Percentiles rank a stretch among this genome's conserved stretches.
phyloP scores from a whole-genome alignment of 1,140 invertebrate genomes.

The Drosophila novamexicana region DNA sequence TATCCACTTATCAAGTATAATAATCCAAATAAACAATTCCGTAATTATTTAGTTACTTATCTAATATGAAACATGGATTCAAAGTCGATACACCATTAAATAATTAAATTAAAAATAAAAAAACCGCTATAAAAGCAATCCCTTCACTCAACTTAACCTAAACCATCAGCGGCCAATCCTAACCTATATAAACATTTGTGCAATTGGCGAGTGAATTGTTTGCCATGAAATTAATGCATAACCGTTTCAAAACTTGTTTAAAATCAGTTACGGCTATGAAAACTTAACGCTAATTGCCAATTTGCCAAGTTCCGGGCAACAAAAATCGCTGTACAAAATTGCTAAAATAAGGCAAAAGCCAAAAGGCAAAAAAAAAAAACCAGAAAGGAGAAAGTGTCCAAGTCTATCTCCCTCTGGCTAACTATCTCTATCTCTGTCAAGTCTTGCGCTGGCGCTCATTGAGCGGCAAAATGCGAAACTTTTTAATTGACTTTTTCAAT shows the following conservation, averaged over 20 bases:
- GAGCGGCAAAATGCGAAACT: conserved; percentile 73
- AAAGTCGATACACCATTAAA: too few relatives aligned
- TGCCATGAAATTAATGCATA: conserved; percentile 4
- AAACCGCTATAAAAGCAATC: too few relatives aligned
- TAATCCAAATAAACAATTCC: too few relatives aligned
- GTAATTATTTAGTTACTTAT: too few relatives aligned
- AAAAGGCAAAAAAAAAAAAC: not conserved
- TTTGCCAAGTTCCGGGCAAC: conserved; percentile 25
- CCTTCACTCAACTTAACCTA: too few relatives aligned
- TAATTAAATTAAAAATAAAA: too few relatives aligned
- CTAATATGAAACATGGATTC: too few relatives aligned
- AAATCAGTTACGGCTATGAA: conserved; percentile 17
- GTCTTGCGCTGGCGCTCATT: conserved; percentile 47
- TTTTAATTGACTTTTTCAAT: conserved; percentile 83
- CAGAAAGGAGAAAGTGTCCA: not conserved
- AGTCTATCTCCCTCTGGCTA: conserved; percentile 3
- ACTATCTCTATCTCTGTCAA: conserved; percentile 13
- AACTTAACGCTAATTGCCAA: conserved; percentile 56
- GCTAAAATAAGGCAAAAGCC: not conserved
- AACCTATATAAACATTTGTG: too few relatives aligned
- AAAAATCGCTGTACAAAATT: conserved; percentile 7
- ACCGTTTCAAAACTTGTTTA: conserved; percentile 10
- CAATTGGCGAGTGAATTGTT: not conserved
- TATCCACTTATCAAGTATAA: too few relatives aligned
- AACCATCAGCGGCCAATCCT: too few relatives aligned